Evolutionary conservation across 2,888 invertebrate species (phyloP), one percentile per base, ranked within the genome.

Genomic region (Nysson spinosus): DNA sequence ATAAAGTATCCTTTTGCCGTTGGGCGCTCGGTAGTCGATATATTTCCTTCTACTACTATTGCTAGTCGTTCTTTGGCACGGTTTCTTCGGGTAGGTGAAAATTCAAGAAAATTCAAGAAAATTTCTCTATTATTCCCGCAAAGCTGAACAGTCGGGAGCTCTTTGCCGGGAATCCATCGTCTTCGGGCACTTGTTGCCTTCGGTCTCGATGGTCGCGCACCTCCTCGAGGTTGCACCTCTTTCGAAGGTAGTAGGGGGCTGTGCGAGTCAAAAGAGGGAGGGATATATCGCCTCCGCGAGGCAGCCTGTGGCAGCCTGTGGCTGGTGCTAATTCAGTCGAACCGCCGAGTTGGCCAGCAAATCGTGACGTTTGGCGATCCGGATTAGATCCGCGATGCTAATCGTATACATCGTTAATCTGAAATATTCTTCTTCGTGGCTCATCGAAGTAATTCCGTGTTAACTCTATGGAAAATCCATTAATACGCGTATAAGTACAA

Each of bases 261-360:
- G 46, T 3, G 9, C 19, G 30, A 55, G 54, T 30, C 47, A 57
- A 47, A 35, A 64, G 51, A 43, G 42, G 67, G 72, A 66, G 74
- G 72, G 73, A 67, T 64, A 52, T 54, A 62, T 57, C 56, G 71
- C 68, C 57, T 50, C 60, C n/a, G n/a, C n/a, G n/a, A n/a, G n/a
- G n/a, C n/a, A n/a, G n/a, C n/a, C 61, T 51, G 70, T 73, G 62
- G 80, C 78, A 64, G 71, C 73, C 73, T 62, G 72, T 70, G 77
- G 79, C 80, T 79, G 75, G 82, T 80, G 82, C 80, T 82, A 83
- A 83, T 83, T 83, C 82, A 83, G 83, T 83, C 82, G 75, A 71
- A 72, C 65, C 71, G 76, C 72, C 78, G 70, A 78, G 78, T 70
- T 69, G 72, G 69, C 61, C 77, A 51, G 64, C 69, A 63, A 66